phyloP scores from a whole-genome alignment of 2,888 invertebrate genomes.

The Cantharis nigra region DNA sequence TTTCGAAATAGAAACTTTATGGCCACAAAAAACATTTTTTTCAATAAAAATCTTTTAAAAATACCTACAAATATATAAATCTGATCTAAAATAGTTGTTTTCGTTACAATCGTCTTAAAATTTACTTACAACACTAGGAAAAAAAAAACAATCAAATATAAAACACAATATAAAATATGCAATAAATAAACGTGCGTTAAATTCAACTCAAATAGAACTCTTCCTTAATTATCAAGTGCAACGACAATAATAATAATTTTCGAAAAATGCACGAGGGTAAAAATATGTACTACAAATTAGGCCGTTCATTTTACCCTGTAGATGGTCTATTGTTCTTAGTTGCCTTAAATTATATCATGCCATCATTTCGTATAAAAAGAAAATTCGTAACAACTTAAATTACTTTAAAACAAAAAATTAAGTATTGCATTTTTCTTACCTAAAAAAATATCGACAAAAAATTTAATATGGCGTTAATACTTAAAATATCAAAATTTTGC shows the following conservation, averaged over 20 bases:
- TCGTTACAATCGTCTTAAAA: not conserved
- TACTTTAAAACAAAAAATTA: not conserved
- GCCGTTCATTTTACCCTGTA: not conserved
- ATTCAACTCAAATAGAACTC: slow-evolving; percentile 2
- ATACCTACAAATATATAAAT: not conserved
- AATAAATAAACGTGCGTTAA: slow-evolving; percentile 2
- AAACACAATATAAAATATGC: slow-evolving; percentile 4
- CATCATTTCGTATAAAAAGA: not conserved
- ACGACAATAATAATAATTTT: not conserved
- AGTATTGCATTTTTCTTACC: not conserved
- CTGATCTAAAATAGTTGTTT: not conserved
- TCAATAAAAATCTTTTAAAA: not conserved
- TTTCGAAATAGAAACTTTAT: slow-evolving; percentile 1
- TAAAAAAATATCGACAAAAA: not conserved
- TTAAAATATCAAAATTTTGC: not conserved
- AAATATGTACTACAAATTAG: not conserved
- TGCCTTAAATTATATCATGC: not conserved
- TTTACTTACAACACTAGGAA: not conserved
- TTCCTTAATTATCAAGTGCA: not conserved
- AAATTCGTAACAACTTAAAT: not conserved
- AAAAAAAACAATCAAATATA: slow-evolving; percentile 3
- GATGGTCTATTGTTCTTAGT: not conserved
- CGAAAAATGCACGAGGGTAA: not conserved
- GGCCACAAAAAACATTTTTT: not conserved
- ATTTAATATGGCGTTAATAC: not conserved